Percentiles rank a stretch among this genome's conserved stretches.
These are phyloP conservation scores for Tamandua tetradactyla DNA, from an alignment of 2,797 vertebrate genomes.

Conservation along the genomic window DNA sequence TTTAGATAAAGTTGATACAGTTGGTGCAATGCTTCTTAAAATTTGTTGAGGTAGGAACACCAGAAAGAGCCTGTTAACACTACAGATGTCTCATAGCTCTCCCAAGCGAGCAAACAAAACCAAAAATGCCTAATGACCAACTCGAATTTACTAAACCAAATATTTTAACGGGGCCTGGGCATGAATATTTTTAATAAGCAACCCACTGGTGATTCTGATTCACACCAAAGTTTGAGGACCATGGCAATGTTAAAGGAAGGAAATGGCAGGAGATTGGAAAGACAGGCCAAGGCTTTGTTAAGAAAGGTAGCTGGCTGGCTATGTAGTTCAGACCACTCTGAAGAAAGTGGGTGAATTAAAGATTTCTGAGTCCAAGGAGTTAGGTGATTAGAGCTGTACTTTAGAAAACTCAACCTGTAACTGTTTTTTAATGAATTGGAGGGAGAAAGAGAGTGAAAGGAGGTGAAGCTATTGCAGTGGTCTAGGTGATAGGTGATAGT, in stretches of 20 bases:
- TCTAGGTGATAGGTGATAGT: not conserved
- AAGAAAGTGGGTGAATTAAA: not conserved
- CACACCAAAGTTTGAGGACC: constrained; percentile 11
- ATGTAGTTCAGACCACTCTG: not conserved
- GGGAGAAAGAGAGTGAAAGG: not conserved
- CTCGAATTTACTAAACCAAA: not conserved
- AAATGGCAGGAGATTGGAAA: not conserved
- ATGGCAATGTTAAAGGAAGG: not conserved
- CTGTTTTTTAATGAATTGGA: not conserved
- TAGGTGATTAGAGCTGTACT: not conserved
- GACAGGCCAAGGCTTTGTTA: not conserved
- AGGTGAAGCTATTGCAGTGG: not conserved
- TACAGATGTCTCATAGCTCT: not conserved
- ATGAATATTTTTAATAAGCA: not conserved
- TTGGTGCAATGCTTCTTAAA: not conserved
- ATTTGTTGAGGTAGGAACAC: not conserved
- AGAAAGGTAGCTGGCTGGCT: not conserved
- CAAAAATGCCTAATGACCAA: not conserved
- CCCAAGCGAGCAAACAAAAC: not conserved
- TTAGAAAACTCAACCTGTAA: constrained; percentile 14
- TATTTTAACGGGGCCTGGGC: not conserved
- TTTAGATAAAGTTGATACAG: not conserved
- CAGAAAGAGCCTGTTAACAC: not conserved
- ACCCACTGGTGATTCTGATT: not conserved
- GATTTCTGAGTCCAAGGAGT: not conserved